Evolutionary conservation across 2,113 vertebrate species (phyloP), one percentile per base, ranked within the genome.

Genomic region (Genyomyrus donnyi): DNA sequence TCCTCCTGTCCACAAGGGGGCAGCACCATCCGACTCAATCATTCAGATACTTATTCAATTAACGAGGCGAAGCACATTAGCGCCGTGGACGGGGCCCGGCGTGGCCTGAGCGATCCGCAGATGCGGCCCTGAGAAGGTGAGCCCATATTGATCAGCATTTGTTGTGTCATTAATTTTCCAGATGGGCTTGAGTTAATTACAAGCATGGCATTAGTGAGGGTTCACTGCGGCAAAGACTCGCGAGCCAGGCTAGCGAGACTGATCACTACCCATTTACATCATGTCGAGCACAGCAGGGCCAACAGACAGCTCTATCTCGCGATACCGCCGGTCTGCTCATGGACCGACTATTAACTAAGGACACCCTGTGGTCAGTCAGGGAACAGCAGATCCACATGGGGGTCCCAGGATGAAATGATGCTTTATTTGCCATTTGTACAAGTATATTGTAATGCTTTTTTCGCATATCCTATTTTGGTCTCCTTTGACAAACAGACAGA

Each of bases 151-250:
- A 90, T 90, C 89, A 87, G 84, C 89, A 87, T 87, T 90, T 87
- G 89, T 87, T 85, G 89, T 90, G 56, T 87, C 85, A 90, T 90
- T 90, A 66, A 90, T 90, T 90, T 86, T 90, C 89, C 89, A 90
- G 85, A 90, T 90, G 89, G 89, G 89, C 85, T 90, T 52, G 85
- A 87, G 56, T 90, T 90, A 90, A 87, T 90, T 86, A 86, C 89
- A 90, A 74, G 85, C 85, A 49, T 42, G 83, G 58, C 89, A 90
- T 90, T 90, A 87, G 89, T 89, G 89, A 52, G 83, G 89, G 89
- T 89, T 89, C 89, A 58, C 80, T 85, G 89, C 80, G 50, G 52
- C 80, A 58, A 46, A 85, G 89, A 85, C 77, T 85, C 80, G 19
- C 11, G 6, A 35, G 80, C 50, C 53, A 42, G 35, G 77, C 42